Base-by-base conservation (phyloP, 2,888 invertebrate species). In the Bombyx huttoni region DNA sequence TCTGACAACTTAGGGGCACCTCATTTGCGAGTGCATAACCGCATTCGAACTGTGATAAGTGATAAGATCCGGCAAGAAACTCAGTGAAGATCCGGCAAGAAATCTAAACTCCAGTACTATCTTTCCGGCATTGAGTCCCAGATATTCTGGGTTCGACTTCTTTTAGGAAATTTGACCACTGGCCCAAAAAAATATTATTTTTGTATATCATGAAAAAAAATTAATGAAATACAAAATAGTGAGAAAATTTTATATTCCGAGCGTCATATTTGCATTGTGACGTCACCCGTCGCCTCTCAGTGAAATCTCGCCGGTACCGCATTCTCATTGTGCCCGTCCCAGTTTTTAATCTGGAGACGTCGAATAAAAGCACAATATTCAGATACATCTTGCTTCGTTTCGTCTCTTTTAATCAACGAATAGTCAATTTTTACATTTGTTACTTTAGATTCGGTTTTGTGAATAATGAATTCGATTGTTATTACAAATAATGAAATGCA, bases 291-390 rank as follows among this genome's bases (percentile, higher is more conserved):
- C 66, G 53, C 66, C 70, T 68, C 60, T 65, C 63, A 70, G 67
- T 63, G 59, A 65, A 64, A 67, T 68, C 68, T 63, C 70, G 63
- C 64, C 67, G 67, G 62, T 69, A 65, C 66, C 70, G 64, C 66
- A 64, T 67, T 72, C 71, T 78, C 78, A 81, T 82, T 82, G 81
- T 79, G 64, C 73, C 67, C 79, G 78, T 67, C 74, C 81, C 78
- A 78, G 73, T 84, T 86, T 85, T 84, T 81, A 83, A 82, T 85
- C 86, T 80, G 73, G 78, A 81, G 81, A 80, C 76, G 77, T 78
- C 77, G 77, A 78, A 83, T 78, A 82, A 77, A 79, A 78, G 75
- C 75, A 82, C 82, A 82, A 81, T 82, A 76, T 75, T 68, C 68
- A 71, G 75, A 78, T 79, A 78, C 73, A 71, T 77, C 75, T 75